Evolutionary conservation across 2,888 invertebrate genomes (phyloP).

Genomic region (Parnassius mnemosyne): DNA sequence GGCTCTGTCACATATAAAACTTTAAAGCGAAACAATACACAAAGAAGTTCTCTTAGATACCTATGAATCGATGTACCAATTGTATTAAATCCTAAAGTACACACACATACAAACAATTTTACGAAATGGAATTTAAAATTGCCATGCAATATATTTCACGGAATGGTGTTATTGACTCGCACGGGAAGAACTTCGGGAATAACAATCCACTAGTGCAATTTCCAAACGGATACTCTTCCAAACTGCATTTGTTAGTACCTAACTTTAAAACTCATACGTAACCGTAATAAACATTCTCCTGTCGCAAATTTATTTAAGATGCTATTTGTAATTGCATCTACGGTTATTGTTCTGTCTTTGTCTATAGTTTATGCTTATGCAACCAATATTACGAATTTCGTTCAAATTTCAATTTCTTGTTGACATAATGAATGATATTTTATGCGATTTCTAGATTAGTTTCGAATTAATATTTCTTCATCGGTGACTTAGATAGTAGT

Average conservation of each 20-base stretch:
- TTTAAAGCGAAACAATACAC: neutral
- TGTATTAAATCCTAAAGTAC: conserved; percentile 11
- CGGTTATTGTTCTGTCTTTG: conserved; percentile 11
- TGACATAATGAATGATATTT: too few relatives aligned
- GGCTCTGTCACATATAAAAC: too few relatives aligned
- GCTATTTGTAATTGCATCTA: conserved; percentile 15
- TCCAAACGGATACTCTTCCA: conserved; percentile 35
- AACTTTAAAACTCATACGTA: conserved; percentile 41
- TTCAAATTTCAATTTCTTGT: neutral
- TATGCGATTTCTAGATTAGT: too few relatives aligned
- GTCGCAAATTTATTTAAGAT: conserved; percentile 30
- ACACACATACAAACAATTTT: conserved; percentile 19
- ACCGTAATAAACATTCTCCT: conserved; percentile 35
- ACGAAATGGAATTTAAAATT: conserved; percentile 41
- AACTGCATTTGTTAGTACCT: conserved; percentile 37
- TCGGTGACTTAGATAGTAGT: too few relatives aligned
- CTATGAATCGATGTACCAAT: conserved; percentile 4
- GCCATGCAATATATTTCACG: conserved; percentile 53
- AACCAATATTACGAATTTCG: neutral
- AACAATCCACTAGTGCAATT: conserved; percentile 47
- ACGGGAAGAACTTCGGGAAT: conserved; percentile 52
- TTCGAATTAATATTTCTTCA: too few relatives aligned
- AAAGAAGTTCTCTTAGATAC: neutral
- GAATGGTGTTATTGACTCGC: conserved; percentile 74
- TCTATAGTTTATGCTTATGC: neutral